These are phyloP conservation scores for Blastomussa wellsi DNA, from an alignment of 92 coral and sea anemone species.

Conservation along the genomic window DNA sequence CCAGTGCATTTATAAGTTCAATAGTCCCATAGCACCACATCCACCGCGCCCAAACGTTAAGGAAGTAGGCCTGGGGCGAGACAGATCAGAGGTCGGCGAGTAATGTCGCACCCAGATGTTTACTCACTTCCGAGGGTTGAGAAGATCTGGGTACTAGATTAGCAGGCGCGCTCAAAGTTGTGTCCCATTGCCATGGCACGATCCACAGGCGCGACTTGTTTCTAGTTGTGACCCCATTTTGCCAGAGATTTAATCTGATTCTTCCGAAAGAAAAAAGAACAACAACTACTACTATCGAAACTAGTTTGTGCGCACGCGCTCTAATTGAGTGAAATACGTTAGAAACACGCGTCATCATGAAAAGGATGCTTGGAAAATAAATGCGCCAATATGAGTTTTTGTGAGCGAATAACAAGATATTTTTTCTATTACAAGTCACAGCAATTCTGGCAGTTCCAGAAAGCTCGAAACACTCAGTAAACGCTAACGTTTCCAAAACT, in stretches of 20 bases:
- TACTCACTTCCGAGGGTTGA: no score
- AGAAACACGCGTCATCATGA: neutral
- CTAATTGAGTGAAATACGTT: neutral
- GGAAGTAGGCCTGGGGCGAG: neutral
- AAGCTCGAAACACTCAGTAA: neutral
- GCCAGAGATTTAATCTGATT: neutral
- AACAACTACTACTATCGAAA: no score
- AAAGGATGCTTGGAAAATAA: neutral
- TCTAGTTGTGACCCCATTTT: neutral
- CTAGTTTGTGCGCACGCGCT: neutral
- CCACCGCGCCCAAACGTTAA: neutral
- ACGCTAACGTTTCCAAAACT: neutral
- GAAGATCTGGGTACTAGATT: no score
- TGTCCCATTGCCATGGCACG: no score
- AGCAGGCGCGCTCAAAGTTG: no score
- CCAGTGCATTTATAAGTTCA: neutral
- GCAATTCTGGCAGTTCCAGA: neutral
- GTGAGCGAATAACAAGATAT: neutral
- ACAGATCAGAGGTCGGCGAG: neutral
- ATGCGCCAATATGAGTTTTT: neutral
- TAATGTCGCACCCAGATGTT: no score
- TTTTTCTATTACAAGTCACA: neutral
- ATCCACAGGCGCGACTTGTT: no score
- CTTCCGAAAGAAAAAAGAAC: neutral
- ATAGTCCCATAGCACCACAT: neutral